A percentile compares a stretch with the other conserved stretches of the same genome.
These are phyloP conservation scores for Esox masquinongy DNA, from an alignment of 2,797 vertebrate genomes.

Conservation along the genomic window DNA sequence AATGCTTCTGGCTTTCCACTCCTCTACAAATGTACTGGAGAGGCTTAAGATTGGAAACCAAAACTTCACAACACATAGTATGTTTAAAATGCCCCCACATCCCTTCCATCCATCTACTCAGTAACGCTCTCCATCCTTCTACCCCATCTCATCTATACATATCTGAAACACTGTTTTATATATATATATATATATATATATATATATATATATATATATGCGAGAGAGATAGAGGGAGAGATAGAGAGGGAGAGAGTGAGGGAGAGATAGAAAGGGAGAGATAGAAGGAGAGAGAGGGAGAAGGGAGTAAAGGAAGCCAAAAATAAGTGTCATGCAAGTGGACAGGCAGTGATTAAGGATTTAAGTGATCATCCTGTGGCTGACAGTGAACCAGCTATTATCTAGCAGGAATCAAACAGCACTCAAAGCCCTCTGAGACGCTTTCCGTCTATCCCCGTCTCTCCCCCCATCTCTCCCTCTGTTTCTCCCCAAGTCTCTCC, in stretches of 20 bases:
- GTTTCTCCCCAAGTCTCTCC: not conserved
- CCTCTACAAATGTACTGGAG: conserved; percentile 9
- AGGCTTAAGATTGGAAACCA: conserved; percentile 16
- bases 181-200: not conserved
- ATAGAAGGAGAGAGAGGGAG: conserved; percentile 54
- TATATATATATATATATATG: no score
- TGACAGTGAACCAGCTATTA: conserved; percentile 99
- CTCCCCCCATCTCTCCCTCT: conserved; percentile 50
- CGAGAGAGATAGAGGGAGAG: conserved; percentile 12
- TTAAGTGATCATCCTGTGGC: conserved; percentile 99
- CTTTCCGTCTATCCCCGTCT: conserved; percentile 66
- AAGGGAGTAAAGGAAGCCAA: conserved; percentile 67
- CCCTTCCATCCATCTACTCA: conserved; percentile 19
- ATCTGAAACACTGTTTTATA: not conserved
- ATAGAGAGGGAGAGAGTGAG: conserved; percentile 42
- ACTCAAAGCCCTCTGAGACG: conserved; percentile 95
- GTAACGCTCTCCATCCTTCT: not conserved
- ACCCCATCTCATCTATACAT: conserved; percentile 1
- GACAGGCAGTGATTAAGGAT: conserved; percentile 99
- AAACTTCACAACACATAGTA: conserved; percentile 14
- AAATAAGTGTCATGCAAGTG: conserved; percentile 97
- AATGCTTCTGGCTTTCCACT: not conserved
- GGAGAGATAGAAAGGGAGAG: conserved; percentile 31
- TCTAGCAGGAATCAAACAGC: conserved; percentile 99
- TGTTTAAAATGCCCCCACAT: conserved; percentile 9